These are phyloP conservation scores for Buphagus erythrorhynchus DNA, from an alignment of 2,797 vertebrate species.

Conservation along the genomic window DNA sequence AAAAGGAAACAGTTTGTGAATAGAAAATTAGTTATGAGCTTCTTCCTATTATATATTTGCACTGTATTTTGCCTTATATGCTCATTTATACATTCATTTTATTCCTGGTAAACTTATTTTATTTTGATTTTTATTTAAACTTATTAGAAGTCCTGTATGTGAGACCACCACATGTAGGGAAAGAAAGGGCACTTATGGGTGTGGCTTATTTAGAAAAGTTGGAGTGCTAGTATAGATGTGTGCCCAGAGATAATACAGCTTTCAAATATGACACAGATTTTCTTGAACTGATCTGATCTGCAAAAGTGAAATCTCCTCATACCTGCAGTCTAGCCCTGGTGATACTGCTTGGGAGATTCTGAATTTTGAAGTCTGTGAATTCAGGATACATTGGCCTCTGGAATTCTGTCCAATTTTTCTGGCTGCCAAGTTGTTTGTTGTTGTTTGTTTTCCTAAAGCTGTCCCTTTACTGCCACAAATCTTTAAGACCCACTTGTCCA, in stretches of 20 bases:
- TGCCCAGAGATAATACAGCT: neutral
- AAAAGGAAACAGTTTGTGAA: neutral
- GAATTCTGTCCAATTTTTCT: neutral
- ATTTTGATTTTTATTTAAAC: no score
- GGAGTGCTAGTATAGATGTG: neutral
- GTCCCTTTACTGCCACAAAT: neutral
- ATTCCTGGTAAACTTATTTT: neutral
- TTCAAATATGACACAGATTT: neutral
- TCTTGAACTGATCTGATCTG: neutral
- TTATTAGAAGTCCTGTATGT: neutral
- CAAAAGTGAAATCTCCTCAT: neutral
- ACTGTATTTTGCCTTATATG: neutral
- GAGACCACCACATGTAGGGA: neutral
- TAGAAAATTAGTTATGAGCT: neutral
- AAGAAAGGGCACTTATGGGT: fast-evolving
- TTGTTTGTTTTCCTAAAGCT: neutral
- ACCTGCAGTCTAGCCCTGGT: neutral
- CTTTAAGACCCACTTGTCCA: neutral
- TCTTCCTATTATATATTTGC: neutral
- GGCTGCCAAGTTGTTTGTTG: neutral
- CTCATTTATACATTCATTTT: neutral
- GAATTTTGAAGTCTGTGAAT: neutral
- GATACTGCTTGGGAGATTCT: neutral
- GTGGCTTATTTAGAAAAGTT: neutral
- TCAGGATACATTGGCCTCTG: neutral